Conservation (phyloP, 1,140 invertebrate genomes). For the Hylaeus anthracinus region DNA sequence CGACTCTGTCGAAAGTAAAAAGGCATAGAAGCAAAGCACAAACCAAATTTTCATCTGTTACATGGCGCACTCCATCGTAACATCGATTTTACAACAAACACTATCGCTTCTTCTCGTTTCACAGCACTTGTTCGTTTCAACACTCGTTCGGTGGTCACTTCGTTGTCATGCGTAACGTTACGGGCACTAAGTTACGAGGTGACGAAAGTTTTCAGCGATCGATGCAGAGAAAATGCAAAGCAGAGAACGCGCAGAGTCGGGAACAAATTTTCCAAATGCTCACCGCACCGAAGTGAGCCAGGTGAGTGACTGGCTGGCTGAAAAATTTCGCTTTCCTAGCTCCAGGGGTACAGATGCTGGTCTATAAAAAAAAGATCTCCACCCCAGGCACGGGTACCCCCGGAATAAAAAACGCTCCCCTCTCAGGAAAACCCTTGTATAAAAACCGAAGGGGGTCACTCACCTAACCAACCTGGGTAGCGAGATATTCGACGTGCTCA, state of each 20-base stretch:
- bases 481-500: conserved; percentile 60
- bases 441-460: conserved; percentile 78
- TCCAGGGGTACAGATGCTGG: conserved; percentile 79
- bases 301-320: conserved; percentile 79
- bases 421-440: conserved; percentile 77
- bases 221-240: background rate
- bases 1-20: too few species aligned
- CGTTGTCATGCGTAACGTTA: background rate
- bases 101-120: background rate
- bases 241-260: conserved; percentile 15
- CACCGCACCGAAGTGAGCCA: conserved; percentile 75
- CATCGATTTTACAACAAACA: background rate
- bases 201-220: background rate
- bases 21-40: too few species aligned
- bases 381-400: conserved; percentile 74
- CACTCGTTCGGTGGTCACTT: background rate
- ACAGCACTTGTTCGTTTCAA: background rate
- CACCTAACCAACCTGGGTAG: conserved; percentile 69
- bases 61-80: background rate
- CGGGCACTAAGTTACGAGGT: background rate
- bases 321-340: conserved; percentile 75
- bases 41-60: background rate
- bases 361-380: conserved; percentile 72
- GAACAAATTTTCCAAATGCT: conserved; percentile 56
- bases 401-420: conserved; percentile 72